Base-by-base conservation (phyloP, 2,888 invertebrate species). In the Glyphotaelius pellucidus region DNA sequence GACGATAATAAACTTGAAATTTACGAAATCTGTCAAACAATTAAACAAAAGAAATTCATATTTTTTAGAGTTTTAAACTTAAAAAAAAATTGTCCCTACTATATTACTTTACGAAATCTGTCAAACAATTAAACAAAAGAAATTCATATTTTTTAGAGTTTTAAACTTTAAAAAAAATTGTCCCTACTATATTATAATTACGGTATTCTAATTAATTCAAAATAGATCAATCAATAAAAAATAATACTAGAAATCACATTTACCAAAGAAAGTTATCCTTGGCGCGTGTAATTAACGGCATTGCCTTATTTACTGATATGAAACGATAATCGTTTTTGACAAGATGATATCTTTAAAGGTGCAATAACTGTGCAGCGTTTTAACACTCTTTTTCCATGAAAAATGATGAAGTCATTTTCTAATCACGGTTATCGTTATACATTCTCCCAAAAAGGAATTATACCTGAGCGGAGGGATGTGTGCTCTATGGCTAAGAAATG, bases 321-420 rank as follows among this genome's bases (percentile, higher is more conserved):
- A 32, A 81, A 31, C 81, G 19, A 32, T 81, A 81, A 31, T 81
- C 19, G 81, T 14, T 81, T 81, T 81, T 32, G 81, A 81, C 32
- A 81, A 81, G 81, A 81, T 31, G 81, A 31, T 32, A 32, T 32
- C 30, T 15, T 81, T 32, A 81, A 81, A 81, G 32, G 81, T 15
- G 32, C 31, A 32, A 81, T 19, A 31, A 81, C 81, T 31, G 67
- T 81, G 31, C 7, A 32, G 15, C 81, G 31, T 14, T 81, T 31
- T 32, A 81, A 19, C 30, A 32, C 81, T 81, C 32, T 15, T 32
- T 81, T 81, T 32, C 32, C 19, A 81, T 32, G 19, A 32, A 81
- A 81, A 32, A 31, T 31, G 30, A 81, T 81, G 15, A 81, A 81
- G 81, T 81, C 32, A 81, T 81, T 81, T 85, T 42, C 86, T 86